Evolutionary conservation across 1,140 invertebrate genomes (phyloP), one percentile per base, ranked within the genome.

Genomic region (Episyrphus balteatus): DNA sequence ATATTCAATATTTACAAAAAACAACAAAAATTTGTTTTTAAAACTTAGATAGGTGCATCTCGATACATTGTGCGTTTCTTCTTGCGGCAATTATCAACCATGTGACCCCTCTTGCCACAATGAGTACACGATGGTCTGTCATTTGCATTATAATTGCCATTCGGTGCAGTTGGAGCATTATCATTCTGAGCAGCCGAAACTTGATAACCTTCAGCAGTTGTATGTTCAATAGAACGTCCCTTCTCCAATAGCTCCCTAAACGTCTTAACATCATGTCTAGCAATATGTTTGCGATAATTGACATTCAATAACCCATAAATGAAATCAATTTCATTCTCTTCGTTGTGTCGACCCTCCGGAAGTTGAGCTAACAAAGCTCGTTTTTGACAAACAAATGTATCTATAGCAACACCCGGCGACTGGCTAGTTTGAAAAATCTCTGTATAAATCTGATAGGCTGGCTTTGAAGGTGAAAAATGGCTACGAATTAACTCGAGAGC

Each of bases 311-410:
- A 36, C 9, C 64, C 64, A 26, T 50, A 67, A 9, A 67, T 44
- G 1, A 67, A 65, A 37, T 67, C 64, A 42, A 67, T 44, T 45
- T 67, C 59, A 6, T 60, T 62, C 13, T 65, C 58, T 42, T 63
- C 64, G 43, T 59, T 49, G 33, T 67, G 64, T 7, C 60, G 50
- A 6, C 57, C 56, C 36, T 56, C 56, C 5, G 64, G 64, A 34
- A 67, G 42, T 48, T 64, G 59, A 31, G 63, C 64, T n/a, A 67
- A 52, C 14, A 67, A 47, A 5, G 59, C 60, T 11, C 64, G 52
- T 33, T 67, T 59, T 12, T 60, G 58, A 51, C 62, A 67, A 0
- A 67, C 41, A 15, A 63, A 67, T 1, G 50, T 40, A 44, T 67
- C 64, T 26, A 67, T 63, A 0, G 52, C 50, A n/a, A 54, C 54